Base-by-base conservation (phyloP, 2,888 invertebrate genomes). In the Ormyrus labotus region DNA sequence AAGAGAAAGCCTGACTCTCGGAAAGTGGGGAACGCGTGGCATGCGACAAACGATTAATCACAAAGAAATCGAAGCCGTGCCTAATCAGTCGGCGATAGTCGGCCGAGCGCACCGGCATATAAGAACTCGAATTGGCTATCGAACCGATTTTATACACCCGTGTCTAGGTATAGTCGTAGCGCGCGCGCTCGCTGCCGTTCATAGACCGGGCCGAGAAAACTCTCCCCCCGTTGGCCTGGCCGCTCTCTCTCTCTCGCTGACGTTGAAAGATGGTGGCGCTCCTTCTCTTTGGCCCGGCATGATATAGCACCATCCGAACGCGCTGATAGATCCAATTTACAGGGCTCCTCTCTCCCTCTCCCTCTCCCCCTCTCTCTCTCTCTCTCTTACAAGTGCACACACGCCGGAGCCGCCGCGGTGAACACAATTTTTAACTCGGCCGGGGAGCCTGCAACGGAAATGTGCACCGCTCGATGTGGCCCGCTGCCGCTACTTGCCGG, bases 311-410 rank as follows among this genome's bases (percentile, higher is more conserved):
- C 88, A 88, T 87, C 87, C 86, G 88, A 88, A 78, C 78, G 70
- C 78, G 81, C 81, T 89, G 90, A 90, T 90, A 89, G 90, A 90
- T 90, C 88, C 90, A 90, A 90, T 90, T 90, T 90, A 90, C 88
- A 88, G 88, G 85, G 84, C 85, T 86, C 85, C 13, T 61, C 19
- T 6, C 7, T 13, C 45, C 5, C 45, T 45, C 68, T 76, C 72
- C 75, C 74, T n/a, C n/a, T n/a, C n/a, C n/a, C n/a, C n/a, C n/a
- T n/a, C 71, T 55, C 73, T 57, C 60, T 55, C 60, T 71, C 57
- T 70, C 70, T 34, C 19, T 53, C 57, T 53, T 8, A 11, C 70
- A n/a, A 65, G n/a, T 63, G 45, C 10, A 13, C 50, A n/a, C 34
- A 34, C 64, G 55, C 58, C 57, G 48, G 45, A 53, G 73, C 51